Evolutionary conservation across 2,888 invertebrate species (phyloP), one percentile per base, ranked within the genome.

Genomic region (Scelioninae gen. 2): DNA sequence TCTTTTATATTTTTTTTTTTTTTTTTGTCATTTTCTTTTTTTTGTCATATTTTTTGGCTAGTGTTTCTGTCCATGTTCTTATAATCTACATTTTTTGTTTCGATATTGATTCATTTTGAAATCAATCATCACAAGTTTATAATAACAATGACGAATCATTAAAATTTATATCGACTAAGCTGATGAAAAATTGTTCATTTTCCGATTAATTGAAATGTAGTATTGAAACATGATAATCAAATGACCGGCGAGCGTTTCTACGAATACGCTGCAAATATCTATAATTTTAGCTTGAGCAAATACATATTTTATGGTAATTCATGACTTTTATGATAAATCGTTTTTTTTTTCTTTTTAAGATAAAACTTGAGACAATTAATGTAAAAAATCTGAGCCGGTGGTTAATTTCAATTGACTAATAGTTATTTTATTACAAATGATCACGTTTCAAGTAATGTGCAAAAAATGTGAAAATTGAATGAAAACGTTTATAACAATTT

Each of bases 211-310:
- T 31, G 25, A 48, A 60, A 63, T 5, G 28, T 31, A 16, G 2
- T n/a, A n/a, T 33, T 63, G 11, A 9, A 52, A 53, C n/a, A 16
- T 4, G 25, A 39, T 15, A 52, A 60, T 60, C 18, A 52, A 67
- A 41, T 19, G 3, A 33, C n/a, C n/a, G 50, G 60, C 18, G 60
- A 58, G 52, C 2, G n/a, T 65, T 45, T 58, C 18, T n/a, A 28
- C 25, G 41, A 65, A 48, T 25, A 57, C 48, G 35, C n/a, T 4
- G 48, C 33, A 48, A 28, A 13, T 45, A 43, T 19, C 46, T 67
- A 58, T 15, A 41, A 52, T 35, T 61, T 70, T 31, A 48, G 11
- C 41, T 71, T 71, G 63, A 71, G 64, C 64, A 71, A 71, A 71
- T 71, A 22, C 22, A n/a, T n/a, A n/a, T n/a, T n/a, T n/a, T n/a